Percentiles rank a stretch among this genome's conserved stretches.
These are phyloP conservation scores for Menura novaehollandiae DNA, from an alignment of 2,113 vertebrate species.

Conservation along the genomic window DNA sequence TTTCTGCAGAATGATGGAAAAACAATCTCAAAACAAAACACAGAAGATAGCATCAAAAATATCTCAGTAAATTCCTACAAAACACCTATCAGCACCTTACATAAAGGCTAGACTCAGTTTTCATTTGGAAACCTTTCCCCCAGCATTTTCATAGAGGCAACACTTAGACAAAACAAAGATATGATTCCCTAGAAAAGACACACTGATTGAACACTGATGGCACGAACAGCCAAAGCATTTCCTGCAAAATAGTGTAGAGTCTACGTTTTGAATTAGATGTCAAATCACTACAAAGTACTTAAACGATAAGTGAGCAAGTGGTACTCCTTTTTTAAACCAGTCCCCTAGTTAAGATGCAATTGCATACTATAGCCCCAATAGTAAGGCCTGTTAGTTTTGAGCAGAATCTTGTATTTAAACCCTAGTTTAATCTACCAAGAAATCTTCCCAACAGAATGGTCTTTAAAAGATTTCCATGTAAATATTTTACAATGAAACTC, in stretches of 20 bases:
- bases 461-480: background rate
- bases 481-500: background rate
- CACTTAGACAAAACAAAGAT: background rate
- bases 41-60: background rate
- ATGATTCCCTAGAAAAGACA: background rate
- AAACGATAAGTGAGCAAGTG: background rate
- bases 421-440: background rate
- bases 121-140: background rate
- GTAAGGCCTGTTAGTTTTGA: background rate
- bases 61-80: background rate
- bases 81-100: background rate
- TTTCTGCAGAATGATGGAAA: background rate
- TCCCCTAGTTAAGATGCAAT: background rate
- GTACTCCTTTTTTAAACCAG: background rate
- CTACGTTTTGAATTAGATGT: background rate
- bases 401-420: background rate
- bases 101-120: background rate
- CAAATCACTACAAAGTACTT: background rate
- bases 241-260: background rate
- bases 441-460: background rate
- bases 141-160: background rate
- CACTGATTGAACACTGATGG: background rate
- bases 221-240: background rate
- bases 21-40: background rate
- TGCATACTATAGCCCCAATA: background rate